Evolutionary conservation across 2,888 invertebrate species (phyloP).

Genomic region (Eupeodes luniger): DNA sequence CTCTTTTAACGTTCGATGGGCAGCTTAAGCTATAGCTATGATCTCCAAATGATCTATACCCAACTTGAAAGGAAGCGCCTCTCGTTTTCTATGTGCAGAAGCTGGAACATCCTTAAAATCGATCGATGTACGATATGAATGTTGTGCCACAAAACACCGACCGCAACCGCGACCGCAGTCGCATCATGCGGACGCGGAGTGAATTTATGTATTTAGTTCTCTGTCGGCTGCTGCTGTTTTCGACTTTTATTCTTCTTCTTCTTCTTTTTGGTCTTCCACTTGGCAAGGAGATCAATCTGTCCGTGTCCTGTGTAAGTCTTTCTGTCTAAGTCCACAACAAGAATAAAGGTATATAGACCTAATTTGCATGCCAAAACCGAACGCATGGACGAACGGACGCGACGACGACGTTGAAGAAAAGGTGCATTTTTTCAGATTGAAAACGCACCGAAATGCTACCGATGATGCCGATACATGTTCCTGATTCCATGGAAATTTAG

Average conservation of each 20-base stretch:
- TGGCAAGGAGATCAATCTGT: slow-evolving; percentile 61
- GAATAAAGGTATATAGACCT: slow-evolving; percentile 48
- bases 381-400: too few species aligned
- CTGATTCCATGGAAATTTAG: slow-evolving; percentile 69
- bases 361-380: slow-evolving; percentile 70
- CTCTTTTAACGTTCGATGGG: slow-evolving; percentile 44
- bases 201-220: slow-evolving; percentile 71
- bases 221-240: slow-evolving; percentile 63
- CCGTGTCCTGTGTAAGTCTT: slow-evolving; percentile 45
- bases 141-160: slow-evolving; percentile 67
- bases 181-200: slow-evolving; percentile 31
- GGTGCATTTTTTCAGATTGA: slow-evolving; percentile 50
- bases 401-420: slow-evolving; percentile 29
- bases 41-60: slow-evolving; percentile 34
- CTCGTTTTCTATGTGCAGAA: slow-evolving; percentile 71
- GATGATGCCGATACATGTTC: slow-evolving; percentile 41
- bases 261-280: background rate
- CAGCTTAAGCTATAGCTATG: slow-evolving; percentile 10
- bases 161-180: too few species aligned
- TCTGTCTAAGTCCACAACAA: slow-evolving; percentile 52
- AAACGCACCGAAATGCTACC: slow-evolving; percentile 51
- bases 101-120: slow-evolving; percentile 76
- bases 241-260: slow-evolving; percentile 39
- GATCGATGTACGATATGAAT: slow-evolving; percentile 76
- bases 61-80: slow-evolving; percentile 74